phyloP scores from a whole-genome alignment of 1,140 invertebrate genomes.

The Hyles euphorbiae region DNA sequence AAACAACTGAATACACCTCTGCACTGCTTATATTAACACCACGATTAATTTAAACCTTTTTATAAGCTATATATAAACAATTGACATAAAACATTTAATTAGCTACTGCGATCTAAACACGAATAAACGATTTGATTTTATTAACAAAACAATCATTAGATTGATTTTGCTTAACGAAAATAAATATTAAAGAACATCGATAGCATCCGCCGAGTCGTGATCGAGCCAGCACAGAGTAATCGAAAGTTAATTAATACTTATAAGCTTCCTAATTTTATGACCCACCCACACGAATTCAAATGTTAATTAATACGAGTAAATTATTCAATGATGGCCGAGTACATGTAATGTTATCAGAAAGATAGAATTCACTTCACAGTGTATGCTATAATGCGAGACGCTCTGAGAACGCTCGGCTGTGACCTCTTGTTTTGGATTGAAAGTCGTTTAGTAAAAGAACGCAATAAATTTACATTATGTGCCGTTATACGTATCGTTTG shows the following conservation, averaged over 20 bases:
- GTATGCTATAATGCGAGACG: conserved; percentile 16
- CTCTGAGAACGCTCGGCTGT: conserved; percentile 15
- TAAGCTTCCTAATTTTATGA: conserved; percentile 22
- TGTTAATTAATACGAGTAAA: conserved; percentile 15
- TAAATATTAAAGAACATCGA: too few relatives aligned
- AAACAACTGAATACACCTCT: too few relatives aligned
- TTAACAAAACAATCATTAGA: too few relatives aligned
- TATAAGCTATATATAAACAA: too few relatives aligned
- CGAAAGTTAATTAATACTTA: conserved; percentile 5
- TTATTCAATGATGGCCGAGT: conserved; percentile 13
- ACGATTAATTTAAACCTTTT: too few relatives aligned
- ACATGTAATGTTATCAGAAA: conserved; percentile 8
- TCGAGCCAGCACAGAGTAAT: too few relatives aligned
- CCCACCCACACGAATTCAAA: conserved; percentile 14
- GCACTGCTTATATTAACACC: too few relatives aligned
- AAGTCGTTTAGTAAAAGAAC: conserved; percentile 60
- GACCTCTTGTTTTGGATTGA: conserved; percentile 44
- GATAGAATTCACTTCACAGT: conserved; percentile 10
- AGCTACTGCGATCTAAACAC: too few relatives aligned
- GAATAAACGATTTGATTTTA: too few relatives aligned
- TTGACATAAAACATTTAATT: too few relatives aligned
- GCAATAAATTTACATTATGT: conserved; percentile 61
- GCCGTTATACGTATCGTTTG: conserved; percentile 38
- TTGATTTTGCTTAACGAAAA: too few relatives aligned
- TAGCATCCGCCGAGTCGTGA: too few relatives aligned